Percentiles rank a stretch among this genome's conserved stretches.
phyloP scores from a whole-genome alignment of 2,888 invertebrate genomes.

The Caenorhabditis parvicauda region DNA sequence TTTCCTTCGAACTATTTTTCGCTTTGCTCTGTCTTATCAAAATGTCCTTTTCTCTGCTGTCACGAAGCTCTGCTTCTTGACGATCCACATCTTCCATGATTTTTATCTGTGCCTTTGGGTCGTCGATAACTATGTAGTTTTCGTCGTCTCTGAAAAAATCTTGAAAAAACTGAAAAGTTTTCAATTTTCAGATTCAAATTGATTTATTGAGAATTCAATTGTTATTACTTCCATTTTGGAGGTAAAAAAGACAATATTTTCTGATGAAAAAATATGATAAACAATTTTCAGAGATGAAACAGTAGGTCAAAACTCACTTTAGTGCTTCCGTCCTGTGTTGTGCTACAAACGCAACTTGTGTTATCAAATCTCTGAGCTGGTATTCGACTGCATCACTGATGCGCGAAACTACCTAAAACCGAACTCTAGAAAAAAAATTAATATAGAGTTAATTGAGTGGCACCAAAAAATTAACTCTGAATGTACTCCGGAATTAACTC shows the following conservation, averaged over 20 bases:
- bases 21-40: conserved; percentile 78
- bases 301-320: conserved; percentile 28
- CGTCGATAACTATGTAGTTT: conserved; percentile 25
- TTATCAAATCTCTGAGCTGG: conserved; percentile 82
- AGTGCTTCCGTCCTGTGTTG: conserved; percentile 90
- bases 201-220: neutral
- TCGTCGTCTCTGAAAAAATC: conserved; percentile 18
- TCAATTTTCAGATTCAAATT: neutral
- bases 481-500: no score
- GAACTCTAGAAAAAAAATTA: no score
- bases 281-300: neutral
- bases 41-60: conserved; percentile 91
- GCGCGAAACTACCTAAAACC: no score
- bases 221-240: neutral
- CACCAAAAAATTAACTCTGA: no score
- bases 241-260: conserved; percentile 71
- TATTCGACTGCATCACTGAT: conserved; percentile 95
- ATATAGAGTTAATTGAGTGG: no score
- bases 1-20: conserved; percentile 75
- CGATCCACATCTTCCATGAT: conserved; percentile 94
- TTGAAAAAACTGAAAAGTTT: neutral
- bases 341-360: conserved; percentile 85
- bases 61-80: conserved; percentile 86
- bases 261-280: neutral
- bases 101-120: conserved; percentile 64